These are phyloP conservation scores for Lasioglossum marginatum DNA, from an alignment of 2,888 invertebrate genomes.

Conservation along the genomic window DNA sequence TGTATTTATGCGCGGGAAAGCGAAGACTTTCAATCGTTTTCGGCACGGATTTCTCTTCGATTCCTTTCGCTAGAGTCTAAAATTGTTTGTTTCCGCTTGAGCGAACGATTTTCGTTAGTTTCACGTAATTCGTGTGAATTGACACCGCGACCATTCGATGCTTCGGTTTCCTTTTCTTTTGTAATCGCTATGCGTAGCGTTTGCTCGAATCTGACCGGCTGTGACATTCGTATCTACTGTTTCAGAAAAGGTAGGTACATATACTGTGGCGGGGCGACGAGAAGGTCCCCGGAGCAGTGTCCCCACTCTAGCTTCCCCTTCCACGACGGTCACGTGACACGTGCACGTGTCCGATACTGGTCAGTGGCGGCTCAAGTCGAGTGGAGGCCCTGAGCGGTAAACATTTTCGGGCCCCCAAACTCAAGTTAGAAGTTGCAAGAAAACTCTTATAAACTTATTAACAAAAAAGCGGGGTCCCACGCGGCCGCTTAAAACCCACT, in stretches of 20 bases:
- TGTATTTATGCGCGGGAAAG: slow-evolving; percentile 43
- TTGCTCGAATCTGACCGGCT: neutral
- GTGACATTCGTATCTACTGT: neutral
- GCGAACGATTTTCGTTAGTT: slow-evolving; percentile 26
- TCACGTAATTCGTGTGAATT: slow-evolving; percentile 11
- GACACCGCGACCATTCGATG: slow-evolving; percentile 30
- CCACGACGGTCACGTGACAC: too few species aligned
- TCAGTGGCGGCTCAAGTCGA: too few species aligned
- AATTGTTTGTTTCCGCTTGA: slow-evolving; percentile 23
- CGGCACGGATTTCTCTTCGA: slow-evolving; percentile 37
- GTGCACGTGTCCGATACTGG: too few species aligned
- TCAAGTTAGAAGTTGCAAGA: too few species aligned
- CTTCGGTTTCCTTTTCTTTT: neutral
- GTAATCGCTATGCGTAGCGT: neutral
- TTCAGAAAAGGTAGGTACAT: neutral
- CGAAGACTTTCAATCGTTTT: slow-evolving; percentile 57
- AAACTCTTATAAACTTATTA: too few species aligned
- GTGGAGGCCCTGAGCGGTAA: too few species aligned
- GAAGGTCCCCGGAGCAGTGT: too few species aligned
- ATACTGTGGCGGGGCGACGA: too few species aligned
- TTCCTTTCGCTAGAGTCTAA: slow-evolving; percentile 21
- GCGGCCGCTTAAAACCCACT: too few species aligned
- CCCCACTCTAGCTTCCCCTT: too few species aligned
- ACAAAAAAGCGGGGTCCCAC: too few species aligned
- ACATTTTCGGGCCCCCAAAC: too few species aligned